Base-by-base conservation (phyloP, 2,797 vertebrate species). In the Syngnathus acus region DNA sequence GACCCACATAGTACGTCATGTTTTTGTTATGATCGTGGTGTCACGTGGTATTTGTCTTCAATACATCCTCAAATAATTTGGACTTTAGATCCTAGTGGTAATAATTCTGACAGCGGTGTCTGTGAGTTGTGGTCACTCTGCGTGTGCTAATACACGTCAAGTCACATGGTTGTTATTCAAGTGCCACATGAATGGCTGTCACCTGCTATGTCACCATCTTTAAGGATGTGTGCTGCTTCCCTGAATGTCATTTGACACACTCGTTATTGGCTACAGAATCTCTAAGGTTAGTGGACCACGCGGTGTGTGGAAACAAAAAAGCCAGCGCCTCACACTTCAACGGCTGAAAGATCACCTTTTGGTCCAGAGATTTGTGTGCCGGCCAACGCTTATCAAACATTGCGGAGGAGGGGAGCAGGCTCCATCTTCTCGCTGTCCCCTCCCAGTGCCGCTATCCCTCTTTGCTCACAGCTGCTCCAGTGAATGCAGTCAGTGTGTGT, bases 401-500 rank as follows among this genome's bases (percentile, higher is more conserved):
- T 72, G 72, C 48, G 50, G 68, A 77, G 80, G 75, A 76, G 75
- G 65, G 54, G 64, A 63, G 60, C 53, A 23, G 40, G 40, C 5
- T 67, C 62, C 5, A 17, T 70, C 76, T 72, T 73, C 67, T 65
- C 48, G 65, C 7, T 38, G 57, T 71, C 69, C 67, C 74, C 75
- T 65, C 78, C 66, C 78, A 51, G 9, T 68, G 65, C 55, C 58
- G 57, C 60, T 32, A 59, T 71, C 70, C 81, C 77, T 79, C 82
- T 74, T 68, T 69, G 4, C 73, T 82, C 74, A 78, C 87, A 88
- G 84, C 80, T 85, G 86, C 72, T 79, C 6, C 67, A 69, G 60
- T 76, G 76, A 73, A 75, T 79, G 71, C 70, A 72, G 45, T 66
- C 38, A 80, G 71, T 78, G 78, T 74, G 81, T 79, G 82, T 72